phyloP scores from a whole-genome alignment of 2,888 invertebrate species.

The Drosophila pseudotalamancana region DNA sequence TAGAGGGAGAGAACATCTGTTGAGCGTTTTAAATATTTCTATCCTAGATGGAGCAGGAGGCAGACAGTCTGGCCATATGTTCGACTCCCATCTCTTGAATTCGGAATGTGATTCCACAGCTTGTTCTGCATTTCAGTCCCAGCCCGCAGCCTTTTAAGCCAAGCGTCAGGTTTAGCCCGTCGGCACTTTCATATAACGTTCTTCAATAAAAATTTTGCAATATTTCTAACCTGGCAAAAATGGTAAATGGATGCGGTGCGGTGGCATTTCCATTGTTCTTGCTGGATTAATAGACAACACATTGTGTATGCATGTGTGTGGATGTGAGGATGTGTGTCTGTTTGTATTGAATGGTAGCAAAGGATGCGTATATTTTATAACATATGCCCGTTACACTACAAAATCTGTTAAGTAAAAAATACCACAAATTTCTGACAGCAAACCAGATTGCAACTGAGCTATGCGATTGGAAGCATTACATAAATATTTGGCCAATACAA shows the following conservation, averaged over 20 bases:
- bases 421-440: slow-evolving; percentile 48
- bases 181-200: slow-evolving; percentile 59
- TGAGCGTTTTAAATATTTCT: slow-evolving; percentile 62
- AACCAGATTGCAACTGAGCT: slow-evolving; percentile 5
- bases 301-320: slow-evolving; percentile 8
- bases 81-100: slow-evolving; percentile 30
- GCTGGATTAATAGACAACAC: slow-evolving; percentile 60
- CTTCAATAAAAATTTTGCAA: slow-evolving; percentile 70
- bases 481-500: slow-evolving; percentile 65
- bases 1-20: slow-evolving; percentile 64
- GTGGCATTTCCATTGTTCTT: slow-evolving; percentile 50
- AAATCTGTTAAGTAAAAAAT: slow-evolving; percentile 57
- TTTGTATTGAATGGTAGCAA: slow-evolving; percentile 9
- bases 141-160: slow-evolving; percentile 3
- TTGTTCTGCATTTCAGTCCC: slow-evolving; percentile 55
- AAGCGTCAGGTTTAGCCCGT: slow-evolving; percentile 25
- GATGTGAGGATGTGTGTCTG: slow-evolving; percentile 5
- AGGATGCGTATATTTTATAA: slow-evolving; percentile 41
- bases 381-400: slow-evolving; percentile 35
- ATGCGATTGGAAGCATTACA: slow-evolving; percentile 52
- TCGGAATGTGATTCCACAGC: slow-evolving; percentile 65
- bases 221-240: slow-evolving; percentile 63
- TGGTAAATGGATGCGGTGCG: slow-evolving; percentile 21
- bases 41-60: slow-evolving; percentile 1
- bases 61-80: neutral